These are phyloP conservation scores for Cephalopachus bancanus DNA, from an alignment of 2,797 vertebrate species.

Conservation along the genomic window DNA sequence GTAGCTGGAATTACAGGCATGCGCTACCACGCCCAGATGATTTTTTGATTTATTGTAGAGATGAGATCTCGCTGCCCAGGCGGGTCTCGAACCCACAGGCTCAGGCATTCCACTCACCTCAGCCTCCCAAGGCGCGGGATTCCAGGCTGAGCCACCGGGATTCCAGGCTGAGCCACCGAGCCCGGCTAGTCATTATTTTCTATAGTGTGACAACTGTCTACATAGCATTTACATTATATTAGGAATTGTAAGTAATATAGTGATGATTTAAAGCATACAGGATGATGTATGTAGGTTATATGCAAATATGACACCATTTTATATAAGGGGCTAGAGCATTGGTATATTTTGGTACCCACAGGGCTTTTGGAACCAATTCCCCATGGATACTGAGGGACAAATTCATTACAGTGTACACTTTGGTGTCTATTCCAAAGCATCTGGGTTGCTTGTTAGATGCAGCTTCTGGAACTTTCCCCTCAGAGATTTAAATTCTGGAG, in stretches of 20 bases:
- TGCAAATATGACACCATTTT: not conserved
- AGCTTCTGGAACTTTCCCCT: not conserved
- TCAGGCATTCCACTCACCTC: too few relatives aligned
- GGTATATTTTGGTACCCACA: not conserved
- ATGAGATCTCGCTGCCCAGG: too few relatives aligned
- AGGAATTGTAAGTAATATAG: not conserved
- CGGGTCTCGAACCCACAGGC: too few relatives aligned
- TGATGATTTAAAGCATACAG: not conserved
- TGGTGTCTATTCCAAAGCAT: not conserved
- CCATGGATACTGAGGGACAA: not conserved
- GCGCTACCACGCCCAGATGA: too few relatives aligned
- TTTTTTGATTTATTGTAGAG: too few relatives aligned
- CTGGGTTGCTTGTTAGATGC: not conserved
- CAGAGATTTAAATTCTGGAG: slow-evolving; percentile 32
- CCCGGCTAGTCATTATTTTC: too few relatives aligned
- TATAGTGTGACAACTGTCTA: not conserved
- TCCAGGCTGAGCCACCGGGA: too few relatives aligned
- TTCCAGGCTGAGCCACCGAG: too few relatives aligned
- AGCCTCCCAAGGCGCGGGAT: too few relatives aligned
- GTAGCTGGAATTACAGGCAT: too few relatives aligned
- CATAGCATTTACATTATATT: not conserved
- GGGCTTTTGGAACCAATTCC: not conserved
- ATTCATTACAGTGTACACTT: not conserved
- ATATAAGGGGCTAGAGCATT: not conserved
- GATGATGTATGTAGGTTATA: not conserved